These are phyloP conservation scores for Brenthis ino DNA, from an alignment of 2,888 invertebrate species.

Conservation along the genomic window DNA sequence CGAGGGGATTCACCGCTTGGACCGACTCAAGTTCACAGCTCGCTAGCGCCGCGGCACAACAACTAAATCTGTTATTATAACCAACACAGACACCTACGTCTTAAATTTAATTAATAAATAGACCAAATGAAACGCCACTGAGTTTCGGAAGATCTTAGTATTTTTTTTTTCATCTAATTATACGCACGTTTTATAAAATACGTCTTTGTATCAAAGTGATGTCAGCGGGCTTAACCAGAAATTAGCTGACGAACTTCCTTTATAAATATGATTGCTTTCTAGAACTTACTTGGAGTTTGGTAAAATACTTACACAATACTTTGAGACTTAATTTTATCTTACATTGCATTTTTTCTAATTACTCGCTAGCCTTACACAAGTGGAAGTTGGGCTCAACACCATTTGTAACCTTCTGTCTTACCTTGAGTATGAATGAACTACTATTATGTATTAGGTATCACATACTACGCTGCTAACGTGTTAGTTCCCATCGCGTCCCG, in stretches of 20 bases:
- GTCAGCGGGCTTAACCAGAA: conserved; percentile 75
- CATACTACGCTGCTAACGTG: conserved; percentile 71
- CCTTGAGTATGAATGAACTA: conserved; percentile 62
- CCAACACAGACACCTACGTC: conserved; percentile 79
- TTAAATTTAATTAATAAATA: conserved; percentile 79
- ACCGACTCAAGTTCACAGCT: conserved; percentile 8
- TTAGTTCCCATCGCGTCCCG: conserved; percentile 66
- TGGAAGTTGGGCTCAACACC: conserved; percentile 63
- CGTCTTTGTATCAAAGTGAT: conserved; percentile 79
- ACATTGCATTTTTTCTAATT: conserved; percentile 77
- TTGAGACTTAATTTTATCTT: conserved; percentile 75
- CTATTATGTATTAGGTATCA: conserved; percentile 75
- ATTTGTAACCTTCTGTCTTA: conserved; percentile 45
- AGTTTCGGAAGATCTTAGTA: conserved; percentile 74
- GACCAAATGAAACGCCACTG: conserved; percentile 75
- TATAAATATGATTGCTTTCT: conserved; percentile 79
- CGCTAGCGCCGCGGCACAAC: conserved; percentile 49
- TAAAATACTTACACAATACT: conserved; percentile 82
- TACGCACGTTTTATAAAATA: conserved; percentile 75
- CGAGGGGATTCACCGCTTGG: conserved; percentile 32
- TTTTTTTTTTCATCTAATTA: conserved; percentile 59
- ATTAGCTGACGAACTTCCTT: conserved; percentile 68
- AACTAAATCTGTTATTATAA: conserved; percentile 79
- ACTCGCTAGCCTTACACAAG: conserved; percentile 69
- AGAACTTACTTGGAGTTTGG: conserved; percentile 74